These are phyloP conservation scores for Heliornis fulica DNA, from an alignment of 2,113 vertebrate genomes.

Conservation along the genomic window DNA sequence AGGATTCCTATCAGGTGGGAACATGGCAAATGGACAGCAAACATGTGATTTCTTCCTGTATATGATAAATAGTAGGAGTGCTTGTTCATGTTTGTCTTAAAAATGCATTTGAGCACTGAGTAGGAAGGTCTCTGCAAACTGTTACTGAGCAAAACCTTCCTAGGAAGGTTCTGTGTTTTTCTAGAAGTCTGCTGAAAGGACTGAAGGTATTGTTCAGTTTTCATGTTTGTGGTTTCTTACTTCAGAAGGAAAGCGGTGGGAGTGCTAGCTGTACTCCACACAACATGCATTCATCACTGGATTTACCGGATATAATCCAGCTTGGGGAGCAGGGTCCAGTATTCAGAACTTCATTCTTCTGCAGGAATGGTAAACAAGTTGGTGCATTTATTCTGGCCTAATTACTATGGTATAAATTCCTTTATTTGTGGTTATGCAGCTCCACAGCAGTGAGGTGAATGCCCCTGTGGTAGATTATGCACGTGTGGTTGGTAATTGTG, in stretches of 20 bases:
- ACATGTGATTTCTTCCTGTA: neutral
- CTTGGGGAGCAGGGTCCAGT: neutral
- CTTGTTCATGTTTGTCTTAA: neutral
- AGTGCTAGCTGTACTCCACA: neutral
- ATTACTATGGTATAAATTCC: neutral
- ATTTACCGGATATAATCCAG: neutral
- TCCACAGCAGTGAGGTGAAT: neutral
- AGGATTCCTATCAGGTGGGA: conserved; percentile 84
- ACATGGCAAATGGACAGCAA: neutral
- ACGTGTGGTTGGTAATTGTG: neutral
- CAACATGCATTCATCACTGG: neutral
- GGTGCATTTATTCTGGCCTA: neutral
- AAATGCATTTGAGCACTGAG: neutral
- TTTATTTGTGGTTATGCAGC: neutral
- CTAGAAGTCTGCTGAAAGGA: no score
- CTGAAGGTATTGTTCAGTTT: neutral
- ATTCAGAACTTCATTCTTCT: neutral
- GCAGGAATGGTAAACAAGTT: neutral
- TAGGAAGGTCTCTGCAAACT: neutral
- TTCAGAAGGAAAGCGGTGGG: neutral
- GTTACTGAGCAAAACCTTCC: neutral
- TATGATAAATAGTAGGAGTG: neutral
- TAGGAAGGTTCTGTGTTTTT: no score
- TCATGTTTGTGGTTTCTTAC: neutral
- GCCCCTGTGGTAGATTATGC: neutral